These are phyloP conservation scores for Crotalus viridis DNA, from an alignment of 2,113 vertebrate species.

Conservation along the genomic window DNA sequence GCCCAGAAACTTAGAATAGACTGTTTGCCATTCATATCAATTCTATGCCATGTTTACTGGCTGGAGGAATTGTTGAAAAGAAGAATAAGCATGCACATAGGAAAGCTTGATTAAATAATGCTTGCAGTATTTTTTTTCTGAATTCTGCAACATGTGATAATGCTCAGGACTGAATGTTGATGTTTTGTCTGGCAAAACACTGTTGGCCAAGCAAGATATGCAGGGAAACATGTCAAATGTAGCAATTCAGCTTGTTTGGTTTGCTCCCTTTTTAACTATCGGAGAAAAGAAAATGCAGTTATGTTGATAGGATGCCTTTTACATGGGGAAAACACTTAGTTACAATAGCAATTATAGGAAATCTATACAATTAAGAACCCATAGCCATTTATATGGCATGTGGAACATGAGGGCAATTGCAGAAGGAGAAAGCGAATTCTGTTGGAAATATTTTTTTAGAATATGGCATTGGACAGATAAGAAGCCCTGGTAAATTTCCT, in stretches of 20 bases:
- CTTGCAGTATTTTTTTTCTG: conserved; percentile 19
- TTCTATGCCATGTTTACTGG: neutral
- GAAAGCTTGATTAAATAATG: conserved; percentile 23
- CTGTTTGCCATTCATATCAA: neutral
- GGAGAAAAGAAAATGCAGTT: neutral
- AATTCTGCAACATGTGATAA: conserved; percentile 15
- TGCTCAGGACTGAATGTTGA: conserved; percentile 8
- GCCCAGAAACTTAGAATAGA: neutral
- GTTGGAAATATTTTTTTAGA: neutral
- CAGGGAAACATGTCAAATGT: neutral
- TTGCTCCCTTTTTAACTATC: neutral
- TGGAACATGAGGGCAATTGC: neutral
- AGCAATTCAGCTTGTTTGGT: too few species aligned
- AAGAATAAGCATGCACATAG: neutral
- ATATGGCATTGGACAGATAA: neutral
- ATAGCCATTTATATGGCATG: conserved; percentile 22
- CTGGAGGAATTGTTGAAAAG: conserved; percentile 22
- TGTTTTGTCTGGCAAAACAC: neutral
- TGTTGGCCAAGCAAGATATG: neutral
- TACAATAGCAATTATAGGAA: neutral
- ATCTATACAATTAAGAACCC: conserved; percentile 6
- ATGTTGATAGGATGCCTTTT: neutral
- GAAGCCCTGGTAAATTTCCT: neutral
- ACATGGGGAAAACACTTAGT: conserved; percentile 3
- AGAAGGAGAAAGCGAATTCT: neutral